Evolutionary conservation across 2,797 vertebrate genomes (phyloP).

Genomic region (Poeciliopsis gracilis): DNA sequence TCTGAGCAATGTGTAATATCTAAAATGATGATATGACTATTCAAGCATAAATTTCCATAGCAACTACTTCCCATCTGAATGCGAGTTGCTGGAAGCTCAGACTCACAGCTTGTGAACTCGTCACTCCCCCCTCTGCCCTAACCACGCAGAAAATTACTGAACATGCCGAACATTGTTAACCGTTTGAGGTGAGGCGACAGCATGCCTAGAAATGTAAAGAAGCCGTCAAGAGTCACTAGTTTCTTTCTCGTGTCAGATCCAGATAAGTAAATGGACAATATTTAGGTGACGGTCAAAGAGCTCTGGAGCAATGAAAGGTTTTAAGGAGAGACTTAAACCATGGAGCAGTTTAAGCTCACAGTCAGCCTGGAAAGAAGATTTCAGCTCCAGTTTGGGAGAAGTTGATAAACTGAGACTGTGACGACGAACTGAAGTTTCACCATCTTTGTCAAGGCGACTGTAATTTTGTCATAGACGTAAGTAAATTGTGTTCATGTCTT

Average conservation of each 20-base stretch:
- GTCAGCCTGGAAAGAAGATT: not conserved
- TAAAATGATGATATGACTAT: not conserved
- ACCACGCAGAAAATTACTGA: not conserved
- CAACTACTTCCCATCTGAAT: not conserved
- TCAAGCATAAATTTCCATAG: not conserved
- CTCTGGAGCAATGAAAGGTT: not conserved
- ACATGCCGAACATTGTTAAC: not conserved
- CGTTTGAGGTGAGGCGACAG: not conserved
- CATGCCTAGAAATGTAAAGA: not conserved
- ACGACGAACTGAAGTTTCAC: not conserved
- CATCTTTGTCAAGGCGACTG: not conserved
- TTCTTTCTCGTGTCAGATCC: not conserved
- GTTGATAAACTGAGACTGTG: not conserved
- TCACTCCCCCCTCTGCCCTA: not conserved
- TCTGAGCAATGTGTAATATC: not conserved
- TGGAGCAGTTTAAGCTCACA: not conserved
- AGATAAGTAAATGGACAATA: not conserved
- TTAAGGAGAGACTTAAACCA: not conserved
- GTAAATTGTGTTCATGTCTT: not conserved
- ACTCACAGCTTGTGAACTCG: not conserved
- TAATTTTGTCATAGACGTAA: not conserved
- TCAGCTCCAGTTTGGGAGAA: not conserved
- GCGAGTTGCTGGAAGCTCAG: not conserved
- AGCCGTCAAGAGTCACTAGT: not conserved
- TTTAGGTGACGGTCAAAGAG: not conserved